Evolutionary conservation across 2,888 invertebrate species (phyloP).

Genomic region (Gibbula magus): DNA sequence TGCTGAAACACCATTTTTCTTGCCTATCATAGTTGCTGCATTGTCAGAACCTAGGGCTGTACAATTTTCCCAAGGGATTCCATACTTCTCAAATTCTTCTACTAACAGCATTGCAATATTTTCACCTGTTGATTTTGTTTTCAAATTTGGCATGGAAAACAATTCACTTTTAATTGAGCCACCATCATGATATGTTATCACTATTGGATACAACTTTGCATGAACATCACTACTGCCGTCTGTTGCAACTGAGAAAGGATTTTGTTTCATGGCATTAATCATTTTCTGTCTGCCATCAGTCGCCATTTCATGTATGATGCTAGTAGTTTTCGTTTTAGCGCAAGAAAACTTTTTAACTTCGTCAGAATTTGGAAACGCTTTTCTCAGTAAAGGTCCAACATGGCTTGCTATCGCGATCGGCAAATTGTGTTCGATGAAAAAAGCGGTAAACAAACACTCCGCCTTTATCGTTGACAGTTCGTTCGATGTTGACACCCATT

Average conservation of each 20-base stretch:
- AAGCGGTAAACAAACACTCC: constrained; percentile 7
- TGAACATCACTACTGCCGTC: background rate
- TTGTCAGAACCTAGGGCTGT: constrained; percentile 1
- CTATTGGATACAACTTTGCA: constrained; percentile 13
- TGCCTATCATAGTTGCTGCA: constrained; percentile 12
- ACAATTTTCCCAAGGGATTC: constrained; percentile 1
- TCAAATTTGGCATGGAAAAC: background rate
- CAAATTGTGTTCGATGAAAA: background rate
- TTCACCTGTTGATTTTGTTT: background rate
- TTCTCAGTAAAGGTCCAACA: background rate
- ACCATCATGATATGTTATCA: background rate
- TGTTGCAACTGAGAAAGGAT: background rate
- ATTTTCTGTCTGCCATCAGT: background rate
- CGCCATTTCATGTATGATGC: constrained; percentile 9
- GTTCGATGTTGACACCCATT: background rate
- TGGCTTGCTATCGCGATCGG: background rate
- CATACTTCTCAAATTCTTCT: background rate
- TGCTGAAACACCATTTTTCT: background rate
- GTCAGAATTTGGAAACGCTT: constrained; percentile 19
- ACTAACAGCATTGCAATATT: constrained; percentile 12
- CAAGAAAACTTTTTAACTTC: constrained; percentile 14
- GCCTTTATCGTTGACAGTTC: background rate
- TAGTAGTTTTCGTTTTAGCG: constrained; percentile 11
- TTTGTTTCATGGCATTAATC: background rate
- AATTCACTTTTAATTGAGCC: background rate